Evolutionary conservation across 2,113 vertebrate species (phyloP), one percentile per base, ranked within the genome.

Genomic region (Xiphorhynchus elegans): DNA sequence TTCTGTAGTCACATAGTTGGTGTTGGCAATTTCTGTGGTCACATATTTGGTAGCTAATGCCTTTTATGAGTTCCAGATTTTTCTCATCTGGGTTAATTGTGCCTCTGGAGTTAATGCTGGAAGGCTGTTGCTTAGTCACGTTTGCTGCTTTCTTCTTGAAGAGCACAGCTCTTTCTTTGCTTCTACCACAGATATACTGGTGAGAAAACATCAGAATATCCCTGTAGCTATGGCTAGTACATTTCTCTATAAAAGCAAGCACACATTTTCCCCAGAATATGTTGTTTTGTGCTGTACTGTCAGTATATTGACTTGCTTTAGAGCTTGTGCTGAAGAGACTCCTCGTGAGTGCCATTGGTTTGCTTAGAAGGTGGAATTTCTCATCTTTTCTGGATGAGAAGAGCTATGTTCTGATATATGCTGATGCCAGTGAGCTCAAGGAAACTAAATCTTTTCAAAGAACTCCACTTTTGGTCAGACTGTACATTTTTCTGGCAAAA

Each of bases 1-100:
- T 90, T 75, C 85, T 83, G 87, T 52, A 94, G 80, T 82, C 14
- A 5, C 80, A 42, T 39, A 89, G 92, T 86, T 95, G 95, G 80
- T 88, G 90, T 92, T 96, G 95, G 93, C 96, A 94, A 74, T 91
- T 96, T 88, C 95, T 93, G 93, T 40, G 96, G 90, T 91, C 50
- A 3, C 89, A 83, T 95, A 93, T 87, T 97, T 96, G 88, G 92
- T 96, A 96, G 94, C 78, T 92, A 91, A 96, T 81, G 73, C 88
- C 92, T 87, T 86, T 95, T 89, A 93, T 95, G 72, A 82, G 70
- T 87, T 95, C 95, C 96, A 97, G 93, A 84, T 90, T 97, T 96
- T 89, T 55, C 52, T 95, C 55, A 75, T 93, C 33, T 47, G 84
- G 69, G 87, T 72, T 90, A 85, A 81, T 67, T 89, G 64, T 67